phyloP scores from a whole-genome alignment of 2,113 vertebrate species.

The Microcebus tavaratra region DNA sequence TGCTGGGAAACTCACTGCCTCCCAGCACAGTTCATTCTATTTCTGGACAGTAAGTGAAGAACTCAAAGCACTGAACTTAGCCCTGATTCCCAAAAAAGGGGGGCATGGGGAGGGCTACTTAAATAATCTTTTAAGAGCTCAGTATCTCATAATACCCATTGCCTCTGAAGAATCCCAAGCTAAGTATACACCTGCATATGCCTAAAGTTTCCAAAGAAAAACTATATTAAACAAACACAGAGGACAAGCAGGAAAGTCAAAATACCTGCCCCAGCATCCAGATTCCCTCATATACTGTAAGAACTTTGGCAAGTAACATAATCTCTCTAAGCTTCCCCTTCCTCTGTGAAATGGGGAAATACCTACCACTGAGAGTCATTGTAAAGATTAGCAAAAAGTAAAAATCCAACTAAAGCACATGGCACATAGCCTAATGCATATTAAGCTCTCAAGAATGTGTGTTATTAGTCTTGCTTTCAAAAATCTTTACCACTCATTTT shows the following conservation, averaged over 20 bases:
- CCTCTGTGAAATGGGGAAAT: background rate
- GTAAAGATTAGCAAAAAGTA: background rate
- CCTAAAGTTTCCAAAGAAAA: background rate
- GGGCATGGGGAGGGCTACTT: background rate
- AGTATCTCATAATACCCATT: background rate
- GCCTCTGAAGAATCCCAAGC: background rate
- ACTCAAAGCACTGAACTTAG: background rate
- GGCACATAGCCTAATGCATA: background rate
- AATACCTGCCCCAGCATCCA: background rate
- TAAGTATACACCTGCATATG: background rate
- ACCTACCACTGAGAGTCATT: background rate
- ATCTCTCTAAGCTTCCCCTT: background rate
- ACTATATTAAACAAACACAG: background rate
- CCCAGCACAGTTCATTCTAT: background rate
- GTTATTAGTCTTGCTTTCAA: background rate
- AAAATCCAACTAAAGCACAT: background rate
- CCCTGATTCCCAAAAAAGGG: background rate
- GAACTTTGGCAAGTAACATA: background rate
- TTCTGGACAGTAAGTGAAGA: background rate
- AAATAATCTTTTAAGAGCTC: background rate
- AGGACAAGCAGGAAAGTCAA: background rate
- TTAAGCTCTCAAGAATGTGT: background rate
- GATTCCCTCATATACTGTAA: background rate
- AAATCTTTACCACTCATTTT: slow-evolving; percentile 18
- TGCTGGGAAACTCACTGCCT: background rate